These are phyloP conservation scores for Drosophila rhopaloa DNA, from an alignment of 1,140 invertebrate species.

Conservation along the genomic window DNA sequence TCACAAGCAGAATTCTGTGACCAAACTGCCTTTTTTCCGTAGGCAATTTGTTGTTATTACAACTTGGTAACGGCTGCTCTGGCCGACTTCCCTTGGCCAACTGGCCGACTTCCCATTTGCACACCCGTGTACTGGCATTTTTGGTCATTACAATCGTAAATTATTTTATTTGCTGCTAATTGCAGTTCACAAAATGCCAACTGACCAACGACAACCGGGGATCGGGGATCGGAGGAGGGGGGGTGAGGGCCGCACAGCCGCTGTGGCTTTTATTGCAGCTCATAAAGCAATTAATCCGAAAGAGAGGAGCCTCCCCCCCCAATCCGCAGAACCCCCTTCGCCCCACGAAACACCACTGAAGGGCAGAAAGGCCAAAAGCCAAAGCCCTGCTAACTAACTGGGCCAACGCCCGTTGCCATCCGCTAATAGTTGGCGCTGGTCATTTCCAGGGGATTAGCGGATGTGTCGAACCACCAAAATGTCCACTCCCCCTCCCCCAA, in stretches of 20 bases:
- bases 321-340: not conserved
- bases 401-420: conserved; percentile 12
- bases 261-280: conserved; percentile 72
- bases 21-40: not conserved
- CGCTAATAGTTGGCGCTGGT: conserved; percentile 66
- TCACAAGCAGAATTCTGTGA: not conserved
- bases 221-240: not conserved
- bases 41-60: conserved; percentile 70
- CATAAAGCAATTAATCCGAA: conserved; percentile 76
- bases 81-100: not conserved
- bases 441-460: conserved; percentile 65
- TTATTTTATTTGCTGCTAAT: conserved; percentile 84
- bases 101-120: not conserved
- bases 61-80: conserved; percentile 42
- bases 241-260: not conserved
- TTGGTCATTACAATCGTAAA: conserved; percentile 76
- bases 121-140: conserved; percentile 37
- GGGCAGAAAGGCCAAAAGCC: conserved; percentile 17
- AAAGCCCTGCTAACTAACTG: conserved; percentile 52
- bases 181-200: conserved; percentile 75
- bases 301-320: not conserved
- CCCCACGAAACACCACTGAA: not conserved
- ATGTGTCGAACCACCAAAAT: conserved; percentile 31
- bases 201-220: conserved; percentile 3
- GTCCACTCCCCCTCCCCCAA: not conserved